Percentiles rank a stretch among this genome's conserved stretches.
Evolutionary conservation across 2,797 vertebrate species (phyloP).

Genomic region (Etheostoma nigrum): DNA sequence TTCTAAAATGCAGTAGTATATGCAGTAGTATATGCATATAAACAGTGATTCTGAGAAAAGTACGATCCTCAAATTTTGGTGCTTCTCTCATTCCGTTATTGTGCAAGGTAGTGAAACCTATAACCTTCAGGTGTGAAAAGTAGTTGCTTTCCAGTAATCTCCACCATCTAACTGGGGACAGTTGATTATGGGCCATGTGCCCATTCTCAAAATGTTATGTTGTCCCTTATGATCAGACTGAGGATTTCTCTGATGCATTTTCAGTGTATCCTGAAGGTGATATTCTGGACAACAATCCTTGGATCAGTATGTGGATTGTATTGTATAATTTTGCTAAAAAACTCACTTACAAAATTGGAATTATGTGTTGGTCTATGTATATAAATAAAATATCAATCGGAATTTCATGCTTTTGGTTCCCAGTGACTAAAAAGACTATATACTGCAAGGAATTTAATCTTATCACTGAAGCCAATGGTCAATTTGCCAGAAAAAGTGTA

Average conservation of each 20-base stretch:
- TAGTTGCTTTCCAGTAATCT: neutral
- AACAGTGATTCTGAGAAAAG: neutral
- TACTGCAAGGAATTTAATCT: neutral
- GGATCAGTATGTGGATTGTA: neutral
- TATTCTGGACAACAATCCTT: constrained; percentile 8
- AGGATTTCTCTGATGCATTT: neutral
- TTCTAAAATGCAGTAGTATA: neutral
- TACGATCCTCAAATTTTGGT: neutral
- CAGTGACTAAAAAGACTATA: constrained; percentile 2
- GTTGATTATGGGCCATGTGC: neutral
- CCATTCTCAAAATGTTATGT: neutral
- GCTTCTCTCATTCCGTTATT: constrained; percentile 11
- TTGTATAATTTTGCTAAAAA: constrained; percentile 12
- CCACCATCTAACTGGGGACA: neutral
- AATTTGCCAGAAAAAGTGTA: constrained; percentile 4
- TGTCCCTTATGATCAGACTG: neutral
- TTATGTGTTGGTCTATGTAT: neutral
- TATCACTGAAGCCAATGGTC: constrained; percentile 9
- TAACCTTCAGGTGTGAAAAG: neutral
- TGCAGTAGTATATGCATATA: neutral
- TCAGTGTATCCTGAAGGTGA: neutral
- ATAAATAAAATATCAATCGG: neutral
- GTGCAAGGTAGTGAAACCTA: constrained; percentile 8
- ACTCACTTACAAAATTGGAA: neutral
- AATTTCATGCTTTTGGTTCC: constrained; percentile 1